Percentiles rank a stretch among this genome's conserved stretches.
Evolutionary conservation across 1,140 invertebrate genomes (phyloP).

Genomic region (Drosophila asahinai): DNA sequence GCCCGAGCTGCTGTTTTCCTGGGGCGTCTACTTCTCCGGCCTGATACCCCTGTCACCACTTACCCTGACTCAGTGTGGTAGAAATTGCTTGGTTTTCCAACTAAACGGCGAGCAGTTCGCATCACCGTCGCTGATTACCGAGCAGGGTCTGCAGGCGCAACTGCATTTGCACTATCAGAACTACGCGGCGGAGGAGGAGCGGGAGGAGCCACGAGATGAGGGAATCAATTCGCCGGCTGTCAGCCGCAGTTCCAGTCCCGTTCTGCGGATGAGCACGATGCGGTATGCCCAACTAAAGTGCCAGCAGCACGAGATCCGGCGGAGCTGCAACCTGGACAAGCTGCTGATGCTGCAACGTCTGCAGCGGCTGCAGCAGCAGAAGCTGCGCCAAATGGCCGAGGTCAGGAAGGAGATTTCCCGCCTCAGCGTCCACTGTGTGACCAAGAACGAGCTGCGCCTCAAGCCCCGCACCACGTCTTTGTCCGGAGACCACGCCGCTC

Average conservation of each 20-base stretch:
- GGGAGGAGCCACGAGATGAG: slow-evolving; percentile 25
- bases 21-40: slow-evolving; percentile 94
- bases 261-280: slow-evolving; percentile 58
- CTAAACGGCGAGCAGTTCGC: slow-evolving; percentile 95
- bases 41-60: slow-evolving; percentile 88
- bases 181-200: slow-evolving; percentile 52
- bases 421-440: slow-evolving; percentile 74
- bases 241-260: slow-evolving; percentile 65
- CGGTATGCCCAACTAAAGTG: slow-evolving; percentile 82
- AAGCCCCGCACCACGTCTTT: slow-evolving; percentile 67
- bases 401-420: slow-evolving; percentile 75
- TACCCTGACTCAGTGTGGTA: slow-evolving; percentile 87
- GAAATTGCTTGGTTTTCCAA: slow-evolving; percentile 94
- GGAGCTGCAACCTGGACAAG: slow-evolving; percentile 91
- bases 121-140: slow-evolving; percentile 86
- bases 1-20: slow-evolving; percentile 89
- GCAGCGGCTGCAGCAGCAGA: slow-evolving; percentile 74
- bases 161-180: slow-evolving; percentile 69
- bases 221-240: slow-evolving; percentile 66
- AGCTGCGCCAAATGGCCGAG: slow-evolving; percentile 84
- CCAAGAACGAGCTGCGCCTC: slow-evolving; percentile 65
- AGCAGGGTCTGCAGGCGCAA: slow-evolving; percentile 63
- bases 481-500: slow-evolving; percentile 51
- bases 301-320: slow-evolving; percentile 87
- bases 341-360: slow-evolving; percentile 85